Evolutionary conservation across 2,888 invertebrate species (phyloP).

Genomic region (Mimachlamys varia): DNA sequence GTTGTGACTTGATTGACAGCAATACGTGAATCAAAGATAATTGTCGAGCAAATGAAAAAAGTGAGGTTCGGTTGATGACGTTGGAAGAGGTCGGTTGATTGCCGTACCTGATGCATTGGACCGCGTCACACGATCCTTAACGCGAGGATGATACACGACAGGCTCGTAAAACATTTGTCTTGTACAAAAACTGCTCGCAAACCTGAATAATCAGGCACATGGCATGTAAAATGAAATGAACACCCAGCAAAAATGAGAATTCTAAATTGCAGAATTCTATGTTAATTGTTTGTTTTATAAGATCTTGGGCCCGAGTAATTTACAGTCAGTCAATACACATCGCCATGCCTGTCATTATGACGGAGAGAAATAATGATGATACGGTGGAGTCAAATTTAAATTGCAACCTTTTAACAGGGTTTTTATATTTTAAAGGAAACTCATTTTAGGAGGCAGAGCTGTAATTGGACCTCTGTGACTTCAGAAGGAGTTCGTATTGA

Average conservation of each 20-base stretch:
- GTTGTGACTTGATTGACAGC: too few species aligned
- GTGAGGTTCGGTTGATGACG: neutral
- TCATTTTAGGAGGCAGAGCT: neutral
- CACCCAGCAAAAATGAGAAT: neutral
- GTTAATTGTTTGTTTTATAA: conserved; percentile 34
- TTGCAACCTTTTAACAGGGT: conserved; percentile 21
- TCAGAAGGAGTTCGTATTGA: neutral
- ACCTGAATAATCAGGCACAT: neutral
- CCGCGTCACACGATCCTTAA: neutral
- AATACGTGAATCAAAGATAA: neutral
- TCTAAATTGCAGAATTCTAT: conserved; percentile 28
- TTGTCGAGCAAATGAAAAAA: neutral
- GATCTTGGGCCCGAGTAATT: neutral
- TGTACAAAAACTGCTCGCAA: neutral
- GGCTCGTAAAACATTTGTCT: neutral
- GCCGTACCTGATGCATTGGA: neutral
- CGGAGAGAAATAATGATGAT: neutral
- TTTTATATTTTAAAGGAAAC: conserved; percentile 5
- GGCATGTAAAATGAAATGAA: conserved; percentile 15
- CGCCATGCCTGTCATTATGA: neutral
- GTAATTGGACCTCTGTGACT: neutral
- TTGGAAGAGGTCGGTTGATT: neutral
- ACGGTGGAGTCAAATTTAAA: conserved; percentile 11
- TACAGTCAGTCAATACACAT: conserved; percentile 14
- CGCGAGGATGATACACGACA: neutral